phyloP scores from a whole-genome alignment of 2,797 vertebrate species.

The Propithecus deckenii region DNA sequence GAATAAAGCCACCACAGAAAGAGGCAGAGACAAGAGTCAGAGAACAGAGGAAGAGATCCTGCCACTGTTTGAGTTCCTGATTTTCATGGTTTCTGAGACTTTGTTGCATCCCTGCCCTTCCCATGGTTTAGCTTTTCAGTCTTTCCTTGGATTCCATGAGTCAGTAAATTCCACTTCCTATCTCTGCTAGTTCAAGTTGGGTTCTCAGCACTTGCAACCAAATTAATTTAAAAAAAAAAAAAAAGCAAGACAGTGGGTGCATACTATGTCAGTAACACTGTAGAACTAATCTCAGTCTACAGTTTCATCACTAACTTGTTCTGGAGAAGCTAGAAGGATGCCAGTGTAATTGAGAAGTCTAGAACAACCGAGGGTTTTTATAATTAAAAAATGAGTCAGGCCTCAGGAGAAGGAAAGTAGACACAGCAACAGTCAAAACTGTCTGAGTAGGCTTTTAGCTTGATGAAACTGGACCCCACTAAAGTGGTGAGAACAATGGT shows the following conservation, averaged over 20 bases:
- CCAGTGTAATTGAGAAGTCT: not conserved
- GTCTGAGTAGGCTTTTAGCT: not conserved
- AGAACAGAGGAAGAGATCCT: not conserved
- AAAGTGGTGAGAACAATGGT: not conserved
- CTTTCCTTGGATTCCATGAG: conserved; percentile 3
- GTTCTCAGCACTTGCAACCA: not conserved
- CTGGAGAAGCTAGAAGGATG: not conserved
- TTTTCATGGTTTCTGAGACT: not conserved
- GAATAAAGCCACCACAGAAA: not conserved
- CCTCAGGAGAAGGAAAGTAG: not conserved
- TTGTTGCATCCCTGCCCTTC: not conserved
- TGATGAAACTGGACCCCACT: not conserved
- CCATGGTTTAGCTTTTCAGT: not conserved
- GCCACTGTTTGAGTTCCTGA: not conserved
- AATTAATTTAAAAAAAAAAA: not conserved
- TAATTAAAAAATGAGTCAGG: not conserved
- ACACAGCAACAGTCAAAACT: not conserved
- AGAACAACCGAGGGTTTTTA: not conserved
- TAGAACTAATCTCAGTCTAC: not conserved
- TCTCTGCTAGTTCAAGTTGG: not conserved
- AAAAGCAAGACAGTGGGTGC: not conserved
- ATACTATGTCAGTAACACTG: not conserved
- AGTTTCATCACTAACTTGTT: conserved; percentile 28
- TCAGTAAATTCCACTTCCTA: conserved; percentile 29
- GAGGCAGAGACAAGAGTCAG: not conserved